Evolutionary conservation across 2,113 vertebrate species (phyloP), one percentile per base, ranked within the genome.

Genomic region (Rhadina sibilatrix): DNA sequence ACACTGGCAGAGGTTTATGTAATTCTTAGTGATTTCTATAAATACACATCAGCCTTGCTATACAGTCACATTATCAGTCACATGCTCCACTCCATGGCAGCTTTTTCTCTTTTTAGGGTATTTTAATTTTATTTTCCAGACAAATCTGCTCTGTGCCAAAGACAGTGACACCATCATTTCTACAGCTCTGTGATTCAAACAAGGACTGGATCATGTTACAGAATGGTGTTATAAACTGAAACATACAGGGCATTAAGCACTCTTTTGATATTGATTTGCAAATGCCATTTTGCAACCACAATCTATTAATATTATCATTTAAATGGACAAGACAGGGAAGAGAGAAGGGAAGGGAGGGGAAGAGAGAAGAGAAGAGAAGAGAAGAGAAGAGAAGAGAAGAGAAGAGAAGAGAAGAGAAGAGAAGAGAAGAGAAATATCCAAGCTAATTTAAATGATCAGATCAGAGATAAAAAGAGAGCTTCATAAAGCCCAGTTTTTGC

Each of bases 51-150:
- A 75, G 11, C 50, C 38, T 87, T 78, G 7, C 22, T 96, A 23
- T 54, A 88, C 64, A 89, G 60, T 90, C 89, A 90, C 65, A 35
- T 77, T 80, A 80, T 78, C 76, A 94, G 63, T 74, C 78, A 82
- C 42, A 59, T 66, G 20, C 93, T 93, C 69, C 69, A 77, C 38
- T 90, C 44, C 37, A 50, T 4, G 38, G 47, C 76, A 90, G 20
- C 7, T 83, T 89, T 72, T 76, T 27, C 9, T 42, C 30, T 0
- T 28, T 84, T 79, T 33, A 80, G 70, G 10, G 2, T 31, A 25
- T 37, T 52, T 59, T 30, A 38, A 46, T 64, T 86, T 91, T 49
- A 20, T 90, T 96, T 97, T 94, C 47, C 69, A 85, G 64, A 68
- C 16, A 81, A 77, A 86, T 92, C 49, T 81, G 30, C 27, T 69